Evolutionary conservation across 2,888 invertebrate genomes (phyloP), one percentile per base, ranked within the genome.

Genomic region (Dichetophora obliterata): DNA sequence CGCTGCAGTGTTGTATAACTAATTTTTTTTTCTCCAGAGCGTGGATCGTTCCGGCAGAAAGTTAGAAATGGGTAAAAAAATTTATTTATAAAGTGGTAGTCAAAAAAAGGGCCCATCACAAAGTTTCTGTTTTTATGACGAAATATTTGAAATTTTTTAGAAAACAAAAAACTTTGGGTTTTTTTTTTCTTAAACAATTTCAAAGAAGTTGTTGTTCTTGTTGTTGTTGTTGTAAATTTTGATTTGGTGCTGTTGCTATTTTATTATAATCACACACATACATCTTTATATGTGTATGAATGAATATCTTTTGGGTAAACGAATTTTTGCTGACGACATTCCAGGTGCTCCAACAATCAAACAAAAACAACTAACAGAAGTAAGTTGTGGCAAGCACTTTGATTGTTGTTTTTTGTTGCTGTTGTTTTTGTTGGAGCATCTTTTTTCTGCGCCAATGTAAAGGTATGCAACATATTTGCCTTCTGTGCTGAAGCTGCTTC

Each of bases 311-410:
- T 63, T 43, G 66, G 2, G 37, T 37, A 14, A 34, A 31, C n/a
- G 27, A 14, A 54, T 70, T 70, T 70, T 54, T 70, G 52, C 70
- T 70, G 70, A 70, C 54, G 31, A 70, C 54, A 70, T 70, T 70
- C 70, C 70, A 54, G 37, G 37, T 66, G 66, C 43, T 37, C n/a
- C 65, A 59, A 11, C 66, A 66, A 43, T 66, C n/a, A 66, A 65
- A 66, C 34, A 43, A 43, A 5, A 37, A 43, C 22, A 37, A 34
- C 19, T 16, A 66, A 66, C 66, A 19, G 48, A 66, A 43, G 43
- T 19, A 50, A 27, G 16, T 68, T 68, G 68, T 50, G 68, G 50
- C 16, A 11, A 50, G 50, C 50, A 19, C 50, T 68, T 50, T 48
- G 14, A 66, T 8, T 66, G 14, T 5, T 19, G n/a, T 24, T 66